Conservation (phyloP, 2,888 invertebrate species). For the Erebia palarica region DNA sequence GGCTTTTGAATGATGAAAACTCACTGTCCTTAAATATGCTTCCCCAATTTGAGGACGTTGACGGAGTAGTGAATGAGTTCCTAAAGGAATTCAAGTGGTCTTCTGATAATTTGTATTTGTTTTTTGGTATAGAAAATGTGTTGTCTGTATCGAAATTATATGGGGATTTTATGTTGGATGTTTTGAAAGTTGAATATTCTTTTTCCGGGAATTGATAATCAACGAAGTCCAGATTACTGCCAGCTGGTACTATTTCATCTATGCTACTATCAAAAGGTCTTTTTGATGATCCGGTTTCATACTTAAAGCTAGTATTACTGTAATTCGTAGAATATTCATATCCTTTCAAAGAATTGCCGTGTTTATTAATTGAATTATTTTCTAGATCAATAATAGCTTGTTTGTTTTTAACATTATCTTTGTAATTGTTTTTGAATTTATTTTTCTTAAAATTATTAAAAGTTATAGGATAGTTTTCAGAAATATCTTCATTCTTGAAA, state of each 20-base stretch:
- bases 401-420: constrained; percentile 63
- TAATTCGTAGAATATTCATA: constrained; percentile 67
- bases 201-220: constrained; percentile 59
- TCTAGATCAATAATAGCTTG: constrained; percentile 53
- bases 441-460: constrained; percentile 48
- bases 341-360: constrained; percentile 60
- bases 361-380: constrained; percentile 50
- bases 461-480: constrained; percentile 47
- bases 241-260: constrained; percentile 65
- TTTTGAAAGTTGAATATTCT: constrained; percentile 59
- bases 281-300: constrained; percentile 57
- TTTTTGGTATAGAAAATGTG: constrained; percentile 49
- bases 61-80: constrained; percentile 58
- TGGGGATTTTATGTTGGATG: constrained; percentile 54
- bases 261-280: constrained; percentile 54
- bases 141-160: constrained; percentile 55
- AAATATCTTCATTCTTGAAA: constrained; percentile 44
- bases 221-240: constrained; percentile 63
- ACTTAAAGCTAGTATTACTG: constrained; percentile 64
- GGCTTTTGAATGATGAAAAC: constrained; percentile 55
- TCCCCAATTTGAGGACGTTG: constrained; percentile 66
- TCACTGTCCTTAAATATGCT: constrained; percentile 61
- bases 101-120: constrained; percentile 55
- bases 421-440: constrained; percentile 51
- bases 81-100: constrained; percentile 62